Conservation (phyloP, 2,113 vertebrate species). For the Phylloscopus trochiloides region DNA sequence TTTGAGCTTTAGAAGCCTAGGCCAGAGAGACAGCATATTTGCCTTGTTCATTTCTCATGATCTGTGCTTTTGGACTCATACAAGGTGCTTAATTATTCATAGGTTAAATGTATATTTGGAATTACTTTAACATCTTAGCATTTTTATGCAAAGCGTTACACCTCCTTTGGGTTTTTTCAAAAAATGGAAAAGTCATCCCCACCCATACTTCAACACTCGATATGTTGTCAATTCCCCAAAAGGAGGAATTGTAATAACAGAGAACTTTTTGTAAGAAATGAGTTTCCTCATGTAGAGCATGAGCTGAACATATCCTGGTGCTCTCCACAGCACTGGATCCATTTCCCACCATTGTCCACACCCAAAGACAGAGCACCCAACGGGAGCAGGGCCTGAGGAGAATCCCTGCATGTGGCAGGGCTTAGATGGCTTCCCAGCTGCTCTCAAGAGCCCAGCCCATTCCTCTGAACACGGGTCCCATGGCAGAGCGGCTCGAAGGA, state of each 20-base stretch:
- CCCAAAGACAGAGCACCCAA: too few relatives aligned
- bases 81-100: background rate
- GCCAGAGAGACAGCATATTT: too few relatives aligned
- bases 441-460: too few relatives aligned
- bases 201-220: background rate
- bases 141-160: background rate
- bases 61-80: background rate
- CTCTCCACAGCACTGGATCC: background rate
- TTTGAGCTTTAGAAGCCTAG: too few relatives aligned
- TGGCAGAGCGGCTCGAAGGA: too few relatives aligned
- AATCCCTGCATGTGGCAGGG: too few relatives aligned
- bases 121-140: background rate
- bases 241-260: background rate
- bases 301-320: background rate
- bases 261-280: background rate
- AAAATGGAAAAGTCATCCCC: background rate
- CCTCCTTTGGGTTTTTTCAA: background rate
- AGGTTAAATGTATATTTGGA: background rate
- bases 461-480: too few relatives aligned
- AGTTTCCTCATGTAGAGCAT: background rate
- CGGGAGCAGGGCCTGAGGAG: too few relatives aligned
- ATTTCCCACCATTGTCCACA: too few relatives aligned
- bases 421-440: too few relatives aligned
- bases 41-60: too few relatives aligned
- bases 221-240: background rate